Base-by-base conservation (phyloP, 2,797 vertebrate genomes). In the Apogon hyalosoma region DNA sequence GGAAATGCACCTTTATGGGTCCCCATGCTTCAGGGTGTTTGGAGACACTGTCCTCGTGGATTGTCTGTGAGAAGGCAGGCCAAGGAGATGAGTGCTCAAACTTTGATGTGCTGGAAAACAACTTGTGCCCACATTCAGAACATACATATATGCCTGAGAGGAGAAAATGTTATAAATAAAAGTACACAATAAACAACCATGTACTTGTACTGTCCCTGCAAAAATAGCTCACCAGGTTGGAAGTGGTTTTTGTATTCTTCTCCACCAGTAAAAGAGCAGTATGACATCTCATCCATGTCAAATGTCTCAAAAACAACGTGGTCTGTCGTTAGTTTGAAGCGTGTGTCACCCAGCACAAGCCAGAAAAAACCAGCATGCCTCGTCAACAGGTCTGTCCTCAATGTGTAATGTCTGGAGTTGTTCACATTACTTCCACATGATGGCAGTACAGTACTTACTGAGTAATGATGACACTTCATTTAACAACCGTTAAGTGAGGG, bases 31-130 rank as follows among this genome's bases (percentile, higher is more conserved):
- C 96, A 9, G 84, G 42, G 1, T 80, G 54, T 70, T 95, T 96
- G 72, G 90, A 77, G 65, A 97, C 89, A 13, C 96, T 96, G 85
- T 96, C 91, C 2, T 79, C 9, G 0, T 88, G 92, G 56, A 96
- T 11, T 1, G 95, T 94, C 69, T 96, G 86, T 0, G 94, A 94
- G 88, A 96, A 96, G 0, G 95, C 93, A 0, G 95, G 96, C 96
- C 95, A 96, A 0, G 95, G 95, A 2, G 96, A 94, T 0, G 95
- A 96, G 75, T 96, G 95, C 13, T 93, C 77, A 0, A 92, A 97
- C 84, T 96, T 97, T 0, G 94, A 89, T 0, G 14, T 60, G 83
- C 95, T 96, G 82, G 93, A 95, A 77, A 96, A 97, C 1, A 96
- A 89, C 86, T 96, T 90, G 0, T 95, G 91, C 16, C 94, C 93